phyloP scores from a whole-genome alignment of 2,113 vertebrate genomes.

The Ascaphus truei region DNA sequence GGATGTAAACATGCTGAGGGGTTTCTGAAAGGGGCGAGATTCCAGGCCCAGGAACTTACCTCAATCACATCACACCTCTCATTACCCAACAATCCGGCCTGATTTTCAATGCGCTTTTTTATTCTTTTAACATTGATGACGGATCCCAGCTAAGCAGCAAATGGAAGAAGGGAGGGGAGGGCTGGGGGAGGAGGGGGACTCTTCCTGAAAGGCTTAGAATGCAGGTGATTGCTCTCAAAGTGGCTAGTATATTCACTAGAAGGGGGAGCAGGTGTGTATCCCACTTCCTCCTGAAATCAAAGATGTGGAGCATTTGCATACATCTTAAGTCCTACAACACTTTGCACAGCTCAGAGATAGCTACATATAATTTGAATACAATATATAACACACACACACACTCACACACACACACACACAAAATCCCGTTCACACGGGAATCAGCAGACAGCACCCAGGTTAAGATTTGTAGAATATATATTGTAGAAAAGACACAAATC shows the following conservation, averaged over 20 bases:
- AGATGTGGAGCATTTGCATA: background rate
- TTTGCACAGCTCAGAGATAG: too few relatives aligned
- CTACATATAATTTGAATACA: too few relatives aligned
- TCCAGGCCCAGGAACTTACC: background rate
- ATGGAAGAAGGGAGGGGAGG: background rate
- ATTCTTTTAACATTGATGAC: background rate
- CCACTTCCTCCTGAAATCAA: background rate
- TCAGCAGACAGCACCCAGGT: too few relatives aligned
- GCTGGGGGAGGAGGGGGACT: background rate
- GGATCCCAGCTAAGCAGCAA: background rate
- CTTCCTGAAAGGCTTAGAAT: background rate
- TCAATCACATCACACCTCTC: background rate
- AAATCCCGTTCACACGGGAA: too few relatives aligned
- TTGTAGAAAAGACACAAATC: too few relatives aligned
- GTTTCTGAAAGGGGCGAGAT: background rate
- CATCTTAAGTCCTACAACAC: background rate
- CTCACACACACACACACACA: too few relatives aligned
- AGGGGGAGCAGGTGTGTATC: background rate
- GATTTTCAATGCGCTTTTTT: conserved; percentile 3
- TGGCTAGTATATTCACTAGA: background rate
- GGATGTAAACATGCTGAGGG: background rate
- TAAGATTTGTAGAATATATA: too few relatives aligned
- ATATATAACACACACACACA: too few relatives aligned
- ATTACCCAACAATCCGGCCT: background rate
- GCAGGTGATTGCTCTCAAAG: background rate